Percentiles rank a stretch among this genome's conserved stretches.
Conservation (phyloP, 2,797 vertebrate genomes). For the Sebastes reedi region DNA sequence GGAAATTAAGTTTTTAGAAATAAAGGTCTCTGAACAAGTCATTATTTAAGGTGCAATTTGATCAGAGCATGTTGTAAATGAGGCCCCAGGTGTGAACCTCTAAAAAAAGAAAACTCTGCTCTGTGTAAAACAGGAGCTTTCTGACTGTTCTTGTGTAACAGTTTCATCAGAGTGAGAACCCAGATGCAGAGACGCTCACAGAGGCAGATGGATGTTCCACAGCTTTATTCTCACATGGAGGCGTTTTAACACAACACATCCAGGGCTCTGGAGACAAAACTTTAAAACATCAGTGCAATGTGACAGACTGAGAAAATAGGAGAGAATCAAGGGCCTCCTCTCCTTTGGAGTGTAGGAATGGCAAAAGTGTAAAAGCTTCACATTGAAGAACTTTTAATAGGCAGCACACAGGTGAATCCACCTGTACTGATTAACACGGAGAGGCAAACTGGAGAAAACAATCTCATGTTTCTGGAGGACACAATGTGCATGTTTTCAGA, state of each 20-base stretch:
- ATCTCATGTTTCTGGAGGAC: not conserved
- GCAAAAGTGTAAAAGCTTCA: not conserved
- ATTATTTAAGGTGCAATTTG: not conserved
- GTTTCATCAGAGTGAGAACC: slow-evolving; percentile 18
- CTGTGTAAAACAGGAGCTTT: not conserved
- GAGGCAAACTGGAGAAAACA: not conserved
- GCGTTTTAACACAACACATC: not conserved
- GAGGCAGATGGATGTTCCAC: slow-evolving; percentile 17
- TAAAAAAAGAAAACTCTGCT: not conserved
- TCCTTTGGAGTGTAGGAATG: fast-evolving
- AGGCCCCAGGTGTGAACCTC: not conserved
- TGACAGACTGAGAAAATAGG: not conserved
- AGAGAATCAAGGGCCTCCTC: not conserved
- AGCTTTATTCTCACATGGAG: slow-evolving; percentile 11
- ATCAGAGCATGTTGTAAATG: not conserved
- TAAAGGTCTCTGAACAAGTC: not conserved
- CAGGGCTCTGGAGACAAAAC: not conserved
- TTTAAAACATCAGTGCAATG: not conserved
- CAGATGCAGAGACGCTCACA: slow-evolving; percentile 12
- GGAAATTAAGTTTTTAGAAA: not conserved
- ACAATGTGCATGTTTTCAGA: not conserved
- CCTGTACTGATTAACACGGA: not conserved
- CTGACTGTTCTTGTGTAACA: slow-evolving; percentile 3
- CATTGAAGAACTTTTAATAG: not conserved
- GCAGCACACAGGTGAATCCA: not conserved